Percentiles rank a stretch among this genome's conserved stretches.
phyloP scores from a whole-genome alignment of 2,888 invertebrate genomes.

The Archips xylosteana region DNA sequence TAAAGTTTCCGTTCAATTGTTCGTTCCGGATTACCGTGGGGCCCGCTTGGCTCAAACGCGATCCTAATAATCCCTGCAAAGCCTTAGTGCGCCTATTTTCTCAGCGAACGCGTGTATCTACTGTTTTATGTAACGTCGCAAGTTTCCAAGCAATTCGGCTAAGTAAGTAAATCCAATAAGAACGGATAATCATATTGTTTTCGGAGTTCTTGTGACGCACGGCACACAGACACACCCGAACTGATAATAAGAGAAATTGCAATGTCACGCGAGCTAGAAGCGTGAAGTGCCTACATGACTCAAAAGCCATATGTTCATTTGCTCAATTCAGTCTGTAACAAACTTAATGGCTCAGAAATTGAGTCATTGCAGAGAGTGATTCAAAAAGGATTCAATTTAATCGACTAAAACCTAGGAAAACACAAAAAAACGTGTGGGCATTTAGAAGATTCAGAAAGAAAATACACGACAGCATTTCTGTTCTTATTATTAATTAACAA shows the following conservation, averaged over 20 bases:
- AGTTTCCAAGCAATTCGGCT: slow-evolving; percentile 28
- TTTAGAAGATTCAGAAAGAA: too few relatives aligned
- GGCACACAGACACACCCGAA: background rate
- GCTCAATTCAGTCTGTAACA: too few relatives aligned
- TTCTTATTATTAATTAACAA: too few relatives aligned
- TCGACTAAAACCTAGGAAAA: too few relatives aligned
- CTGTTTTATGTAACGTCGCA: slow-evolving; percentile 18
- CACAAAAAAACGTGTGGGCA: too few relatives aligned
- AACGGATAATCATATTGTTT: slow-evolving; percentile 29
- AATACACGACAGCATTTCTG: too few relatives aligned
- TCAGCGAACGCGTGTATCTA: background rate
- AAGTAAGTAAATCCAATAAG: slow-evolving; percentile 30
- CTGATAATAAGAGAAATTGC: too few relatives aligned
- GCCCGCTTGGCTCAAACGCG: slow-evolving; percentile 4
- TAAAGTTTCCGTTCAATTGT: slow-evolving; percentile 1
- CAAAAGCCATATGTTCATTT: too few relatives aligned
- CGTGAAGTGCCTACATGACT: too few relatives aligned
- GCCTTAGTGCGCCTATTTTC: slow-evolving; percentile 13
- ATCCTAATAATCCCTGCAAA: slow-evolving; percentile 10
- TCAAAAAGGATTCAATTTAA: too few relatives aligned
- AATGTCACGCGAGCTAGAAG: too few relatives aligned
- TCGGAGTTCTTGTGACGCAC: slow-evolving; percentile 2
- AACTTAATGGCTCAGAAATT: background rate
- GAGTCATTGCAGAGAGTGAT: too few relatives aligned
- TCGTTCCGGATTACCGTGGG: slow-evolving; percentile 2